Evolutionary conservation across 2,113 vertebrate genomes (phyloP).

Genomic region (Pachycephala philippinensis): DNA sequence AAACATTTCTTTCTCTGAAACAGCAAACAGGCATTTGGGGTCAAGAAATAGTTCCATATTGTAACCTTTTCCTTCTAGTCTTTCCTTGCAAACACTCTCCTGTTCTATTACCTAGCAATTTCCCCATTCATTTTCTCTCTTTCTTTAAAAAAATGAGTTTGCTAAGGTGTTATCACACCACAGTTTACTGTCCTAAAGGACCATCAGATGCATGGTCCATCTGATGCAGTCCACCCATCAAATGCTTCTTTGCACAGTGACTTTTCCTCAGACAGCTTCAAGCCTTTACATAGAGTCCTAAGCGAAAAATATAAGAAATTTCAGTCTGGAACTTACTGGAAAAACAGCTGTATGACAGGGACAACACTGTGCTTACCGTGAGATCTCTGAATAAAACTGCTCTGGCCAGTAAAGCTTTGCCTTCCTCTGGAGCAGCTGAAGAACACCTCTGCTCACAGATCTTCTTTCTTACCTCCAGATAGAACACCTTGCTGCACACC

Average conservation of each 20-base stretch:
- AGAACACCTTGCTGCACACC: not conserved
- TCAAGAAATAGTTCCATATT: not conserved
- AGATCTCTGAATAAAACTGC: not conserved
- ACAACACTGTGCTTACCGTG: rapidly evolving
- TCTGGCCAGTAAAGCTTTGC: not conserved
- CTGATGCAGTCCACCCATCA: not conserved
- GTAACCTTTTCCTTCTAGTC: not conserved
- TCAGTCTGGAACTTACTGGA: not conserved
- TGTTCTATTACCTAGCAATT: not conserved
- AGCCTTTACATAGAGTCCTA: not conserved
- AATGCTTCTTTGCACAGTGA: not conserved
- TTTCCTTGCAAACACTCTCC: not conserved
- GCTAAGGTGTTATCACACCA: not conserved
- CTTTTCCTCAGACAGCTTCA: not conserved
- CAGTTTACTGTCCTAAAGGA: not conserved
- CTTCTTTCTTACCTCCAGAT: not conserved
- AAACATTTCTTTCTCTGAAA: not conserved
- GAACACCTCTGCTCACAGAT: not conserved
- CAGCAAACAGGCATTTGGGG: not conserved
- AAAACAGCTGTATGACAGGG: not conserved
- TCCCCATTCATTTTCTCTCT: not conserved
- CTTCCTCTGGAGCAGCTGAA: not conserved
- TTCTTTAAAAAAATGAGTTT: not conserved
- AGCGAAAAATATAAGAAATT: not conserved
- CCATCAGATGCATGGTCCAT: not conserved